phyloP scores from a whole-genome alignment of 2,113 vertebrate species.

The Serinus canaria region DNA sequence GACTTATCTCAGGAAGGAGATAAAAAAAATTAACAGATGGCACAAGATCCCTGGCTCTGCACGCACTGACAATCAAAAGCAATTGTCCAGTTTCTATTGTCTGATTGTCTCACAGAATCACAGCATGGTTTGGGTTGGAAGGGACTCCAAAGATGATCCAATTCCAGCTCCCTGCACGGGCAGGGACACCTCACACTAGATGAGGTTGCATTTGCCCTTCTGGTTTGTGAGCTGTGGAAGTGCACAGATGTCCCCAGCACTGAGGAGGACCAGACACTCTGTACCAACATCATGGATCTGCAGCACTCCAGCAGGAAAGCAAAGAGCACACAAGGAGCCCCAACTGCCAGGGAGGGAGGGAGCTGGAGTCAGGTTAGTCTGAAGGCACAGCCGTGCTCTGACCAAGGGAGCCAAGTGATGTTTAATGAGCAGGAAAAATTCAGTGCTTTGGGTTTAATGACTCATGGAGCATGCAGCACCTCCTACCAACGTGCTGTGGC shows the following conservation, averaged over 20 bases:
- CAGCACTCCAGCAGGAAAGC: not conserved
- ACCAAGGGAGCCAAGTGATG: not conserved
- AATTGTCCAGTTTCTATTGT: not conserved
- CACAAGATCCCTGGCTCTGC: not conserved
- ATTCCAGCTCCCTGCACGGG: not conserved
- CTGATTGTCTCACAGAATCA: not conserved
- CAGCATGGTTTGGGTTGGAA: not conserved
- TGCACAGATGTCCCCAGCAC: not conserved
- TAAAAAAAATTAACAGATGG: not conserved
- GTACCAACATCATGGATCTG: not conserved
- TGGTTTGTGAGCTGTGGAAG: not conserved
- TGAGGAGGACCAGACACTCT: not conserved
- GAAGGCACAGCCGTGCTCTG: not conserved
- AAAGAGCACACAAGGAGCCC: not conserved
- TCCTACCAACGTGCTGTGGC: slow-evolving; percentile 9
- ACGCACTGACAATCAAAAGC: not conserved
- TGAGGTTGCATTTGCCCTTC: not conserved
- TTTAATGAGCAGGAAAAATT: not conserved
- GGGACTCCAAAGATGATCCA: not conserved
- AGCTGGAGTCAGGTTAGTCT: not conserved
- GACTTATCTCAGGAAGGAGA: not conserved
- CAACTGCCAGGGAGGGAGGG: accelerated
- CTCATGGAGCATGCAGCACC: not conserved
- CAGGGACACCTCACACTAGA: not conserved
- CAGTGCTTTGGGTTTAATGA: slow-evolving; percentile 14